Base-by-base conservation (phyloP, 2,888 invertebrate species). In the Drosophila silvestris region DNA sequence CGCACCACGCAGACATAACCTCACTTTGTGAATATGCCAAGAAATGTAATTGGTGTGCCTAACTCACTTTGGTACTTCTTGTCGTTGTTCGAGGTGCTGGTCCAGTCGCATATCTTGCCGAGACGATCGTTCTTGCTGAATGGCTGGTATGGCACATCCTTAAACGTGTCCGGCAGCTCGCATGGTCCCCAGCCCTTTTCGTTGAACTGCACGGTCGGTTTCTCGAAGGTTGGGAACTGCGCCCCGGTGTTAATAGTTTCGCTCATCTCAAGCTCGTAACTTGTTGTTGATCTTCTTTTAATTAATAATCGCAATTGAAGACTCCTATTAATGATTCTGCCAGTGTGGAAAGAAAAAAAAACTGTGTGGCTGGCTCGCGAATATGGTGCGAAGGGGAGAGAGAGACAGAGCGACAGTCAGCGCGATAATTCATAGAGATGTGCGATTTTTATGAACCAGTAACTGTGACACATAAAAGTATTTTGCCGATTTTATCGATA, bases 21-120 rank as follows among this genome's bases (percentile, higher is more conserved):
- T 87, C 83, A 92, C 80, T 83, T 74, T 77, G 44, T 26, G 33
- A 52, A 60, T 72, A 59, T 63, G 70, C 50, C 28, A 60, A 16
- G 30, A 60, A 14, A 63, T 33, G 30, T 4, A 12, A 28, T 28
- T 62, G 0, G 33, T 9, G 54, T 10, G 51, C 32, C 35, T 32
- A 54, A 80, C 78, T 89, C 60, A 91, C 83, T 97, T 86, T 97
- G 96, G 93, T 98, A 98, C 94, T 99, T 97, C 91, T 99, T 98
- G 93, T 99, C 99, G 91, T 98, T 98, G 90, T 97, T 97, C 5
- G 97, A 97, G 12, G 97, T 97, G 69, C 98, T 97, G 57, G 99
- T 99, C 99, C 99, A 99, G 93, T 99, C 99, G 91, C 99, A 98
- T 89, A 99, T 99, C 95, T 99, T 99, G 87, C 99, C 99, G 79